Percentiles rank a stretch among this genome's conserved stretches.
Evolutionary conservation across 2,797 vertebrate genomes (phyloP).

Genomic region (Gymnothorax javanicus): DNA sequence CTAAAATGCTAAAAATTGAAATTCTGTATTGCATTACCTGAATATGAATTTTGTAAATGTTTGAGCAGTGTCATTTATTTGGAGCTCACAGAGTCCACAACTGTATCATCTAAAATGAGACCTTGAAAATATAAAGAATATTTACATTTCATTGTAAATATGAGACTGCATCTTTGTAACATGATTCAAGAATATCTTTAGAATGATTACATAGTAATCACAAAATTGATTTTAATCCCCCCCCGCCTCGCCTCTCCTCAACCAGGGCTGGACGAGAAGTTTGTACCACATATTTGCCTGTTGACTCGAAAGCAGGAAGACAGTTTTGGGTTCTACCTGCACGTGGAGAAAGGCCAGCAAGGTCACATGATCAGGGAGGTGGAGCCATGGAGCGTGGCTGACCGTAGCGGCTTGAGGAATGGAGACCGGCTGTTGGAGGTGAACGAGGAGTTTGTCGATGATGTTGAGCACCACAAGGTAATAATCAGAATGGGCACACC

Average conservation of each 20-base stretch:
- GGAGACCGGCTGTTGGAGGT: constrained; percentile 86
- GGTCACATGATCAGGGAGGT: constrained; percentile 74
- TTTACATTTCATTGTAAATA: background rate
- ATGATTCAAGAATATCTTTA: background rate
- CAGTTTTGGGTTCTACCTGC: constrained; percentile 83
- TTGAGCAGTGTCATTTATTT: background rate
- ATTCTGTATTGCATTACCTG: background rate
- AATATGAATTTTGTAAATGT: background rate
- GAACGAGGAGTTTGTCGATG: constrained; percentile 77
- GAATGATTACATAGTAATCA: background rate
- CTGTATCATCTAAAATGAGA: background rate
- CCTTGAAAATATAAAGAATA: background rate
- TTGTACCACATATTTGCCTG: constrained; percentile 73
- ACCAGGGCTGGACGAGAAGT: constrained; percentile 53
- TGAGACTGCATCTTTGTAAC: background rate
- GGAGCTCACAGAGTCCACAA: background rate
- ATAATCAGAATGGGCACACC: constrained; percentile 57
- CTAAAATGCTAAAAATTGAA: background rate
- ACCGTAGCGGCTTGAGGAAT: constrained; percentile 76
- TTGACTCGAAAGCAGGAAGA: constrained; percentile 72
- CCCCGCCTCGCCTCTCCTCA: background rate
- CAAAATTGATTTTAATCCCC: background rate
- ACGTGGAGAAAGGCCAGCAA: constrained; percentile 50
- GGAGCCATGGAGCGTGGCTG: constrained; percentile 77
- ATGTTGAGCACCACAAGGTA: constrained; percentile 77